Evolutionary conservation across 2,888 invertebrate species (phyloP).

Genomic region (Disparrhopalites patrizii): DNA sequence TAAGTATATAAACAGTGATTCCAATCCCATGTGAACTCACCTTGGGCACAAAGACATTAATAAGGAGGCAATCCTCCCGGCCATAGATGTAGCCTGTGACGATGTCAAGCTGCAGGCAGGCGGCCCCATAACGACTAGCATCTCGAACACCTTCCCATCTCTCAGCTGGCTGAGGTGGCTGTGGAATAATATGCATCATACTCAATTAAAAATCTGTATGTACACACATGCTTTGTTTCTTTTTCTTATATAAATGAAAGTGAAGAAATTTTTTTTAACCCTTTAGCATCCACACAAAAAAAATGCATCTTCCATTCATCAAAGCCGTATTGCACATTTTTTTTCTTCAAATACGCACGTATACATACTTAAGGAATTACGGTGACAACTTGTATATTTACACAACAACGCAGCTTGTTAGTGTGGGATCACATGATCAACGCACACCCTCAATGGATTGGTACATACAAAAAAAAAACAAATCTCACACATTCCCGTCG

Average conservation of each 20-base stretch:
- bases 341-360: not conserved
- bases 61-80: constrained; percentile 17
- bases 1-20: no score
- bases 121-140: constrained; percentile 31
- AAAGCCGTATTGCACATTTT: not conserved
- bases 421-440: no score
- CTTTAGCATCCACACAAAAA: no score
- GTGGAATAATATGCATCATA: not conserved
- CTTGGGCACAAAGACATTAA: constrained; percentile 25
- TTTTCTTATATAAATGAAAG: no score
- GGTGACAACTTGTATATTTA: not conserved
- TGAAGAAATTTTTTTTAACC: no score
- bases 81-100: constrained; percentile 26
- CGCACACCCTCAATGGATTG: no score
- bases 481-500: no score
- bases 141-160: constrained; percentile 35
- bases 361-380: not conserved
- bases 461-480: no score
- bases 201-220: not conserved
- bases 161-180: constrained; percentile 33
- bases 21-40: no score
- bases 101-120: constrained; percentile 33
- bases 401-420: no score
- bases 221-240: not conserved
- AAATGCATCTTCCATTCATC: no score